Evolutionary conservation across 2,113 vertebrate species (phyloP).

Genomic region (Murina feae): DNA sequence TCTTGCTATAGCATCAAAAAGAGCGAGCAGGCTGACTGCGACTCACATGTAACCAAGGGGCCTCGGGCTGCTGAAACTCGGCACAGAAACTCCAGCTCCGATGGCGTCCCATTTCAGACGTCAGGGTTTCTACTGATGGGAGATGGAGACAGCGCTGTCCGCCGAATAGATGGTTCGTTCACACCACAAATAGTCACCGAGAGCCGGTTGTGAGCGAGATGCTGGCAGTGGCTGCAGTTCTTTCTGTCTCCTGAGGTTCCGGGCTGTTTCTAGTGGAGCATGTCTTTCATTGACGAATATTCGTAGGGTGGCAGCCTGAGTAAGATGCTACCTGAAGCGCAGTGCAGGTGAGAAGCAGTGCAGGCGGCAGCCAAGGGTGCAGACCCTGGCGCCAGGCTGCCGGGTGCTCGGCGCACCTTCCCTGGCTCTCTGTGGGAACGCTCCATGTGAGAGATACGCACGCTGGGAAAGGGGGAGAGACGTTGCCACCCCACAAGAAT

Average conservation of each 20-base stretch:
- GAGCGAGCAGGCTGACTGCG: neutral
- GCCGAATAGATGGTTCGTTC: neutral
- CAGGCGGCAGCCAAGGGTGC: rapidly evolving
- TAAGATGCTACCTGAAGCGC: rapidly evolving
- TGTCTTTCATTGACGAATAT: neutral
- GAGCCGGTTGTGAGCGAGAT: neutral
- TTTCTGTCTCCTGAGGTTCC: neutral
- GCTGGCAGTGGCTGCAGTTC: neutral
- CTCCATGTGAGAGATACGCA: no score
- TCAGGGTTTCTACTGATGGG: slow-evolving; percentile 19
- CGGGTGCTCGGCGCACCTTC: neutral
- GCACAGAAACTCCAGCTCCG: neutral
- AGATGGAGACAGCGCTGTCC: neutral
- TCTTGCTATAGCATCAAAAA: neutral
- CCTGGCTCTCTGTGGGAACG: neutral
- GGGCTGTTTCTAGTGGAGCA: neutral
- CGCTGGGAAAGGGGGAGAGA: neutral
- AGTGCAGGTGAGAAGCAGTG: rapidly evolving
- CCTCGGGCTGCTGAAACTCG: neutral
- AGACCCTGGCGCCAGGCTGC: no score
- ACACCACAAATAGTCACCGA: slow-evolving; percentile 9
- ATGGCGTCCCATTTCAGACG: neutral
- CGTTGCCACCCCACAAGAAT: no score
- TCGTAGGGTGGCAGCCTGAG: neutral
- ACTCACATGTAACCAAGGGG: neutral